Evolutionary conservation across 2,888 invertebrate genomes (phyloP).

Genomic region (Melitaea athalia): DNA sequence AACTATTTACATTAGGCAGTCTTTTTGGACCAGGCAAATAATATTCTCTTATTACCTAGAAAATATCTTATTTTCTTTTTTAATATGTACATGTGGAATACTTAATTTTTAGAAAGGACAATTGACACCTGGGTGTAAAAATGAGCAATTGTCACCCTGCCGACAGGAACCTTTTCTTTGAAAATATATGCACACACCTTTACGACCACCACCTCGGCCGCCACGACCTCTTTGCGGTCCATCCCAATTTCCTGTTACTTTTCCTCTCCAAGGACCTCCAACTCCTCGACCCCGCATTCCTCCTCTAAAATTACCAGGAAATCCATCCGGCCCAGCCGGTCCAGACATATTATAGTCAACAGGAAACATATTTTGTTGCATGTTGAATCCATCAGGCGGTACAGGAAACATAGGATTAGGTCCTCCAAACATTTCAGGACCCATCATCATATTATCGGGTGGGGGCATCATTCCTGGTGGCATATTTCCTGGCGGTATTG

Average conservation of each 20-base stretch:
- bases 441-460: constrained; percentile 77
- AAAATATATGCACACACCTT: constrained; percentile 88
- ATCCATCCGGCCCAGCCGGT: constrained; percentile 62
- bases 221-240: constrained; percentile 72
- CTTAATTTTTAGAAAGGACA: constrained; percentile 70
- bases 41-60: constrained; percentile 25
- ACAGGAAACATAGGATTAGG: constrained; percentile 65
- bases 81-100: constrained; percentile 18
- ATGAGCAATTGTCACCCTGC: constrained; percentile 91
- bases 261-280: constrained; percentile 78
- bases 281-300: constrained; percentile 81
- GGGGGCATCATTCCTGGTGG: constrained; percentile 44
- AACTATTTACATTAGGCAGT: constrained; percentile 59
- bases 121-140: constrained; percentile 89
- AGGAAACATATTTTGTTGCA: constrained; percentile 77
- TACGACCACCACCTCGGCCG: constrained; percentile 78
- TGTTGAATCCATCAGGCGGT: constrained; percentile 70
- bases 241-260: constrained; percentile 74
- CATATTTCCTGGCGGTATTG: constrained; percentile 66
- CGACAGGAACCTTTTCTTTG: constrained; percentile 91
- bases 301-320: constrained; percentile 76
- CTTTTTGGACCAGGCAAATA: constrained; percentile 52
- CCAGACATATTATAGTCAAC: constrained; percentile 78
- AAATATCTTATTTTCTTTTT: constrained; percentile 11
- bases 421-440: constrained; percentile 68